These are phyloP conservation scores for Hemicordylus capensis DNA, from an alignment of 2,113 vertebrate species.

Conservation along the genomic window DNA sequence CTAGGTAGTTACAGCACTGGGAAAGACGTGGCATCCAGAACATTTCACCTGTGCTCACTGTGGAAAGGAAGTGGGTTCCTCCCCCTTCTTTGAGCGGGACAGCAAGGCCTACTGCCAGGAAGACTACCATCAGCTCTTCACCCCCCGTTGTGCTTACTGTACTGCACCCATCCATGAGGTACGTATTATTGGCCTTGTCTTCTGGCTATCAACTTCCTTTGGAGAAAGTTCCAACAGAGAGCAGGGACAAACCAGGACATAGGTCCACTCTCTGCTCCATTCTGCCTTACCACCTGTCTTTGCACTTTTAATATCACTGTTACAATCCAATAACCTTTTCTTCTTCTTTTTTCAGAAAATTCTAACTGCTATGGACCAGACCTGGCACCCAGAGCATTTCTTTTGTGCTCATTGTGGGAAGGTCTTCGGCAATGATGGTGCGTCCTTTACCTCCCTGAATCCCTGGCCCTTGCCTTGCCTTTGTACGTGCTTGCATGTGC, in stretches of 20 bases:
- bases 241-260: neutral
- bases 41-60: conserved; percentile 88
- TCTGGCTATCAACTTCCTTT: fast-evolving
- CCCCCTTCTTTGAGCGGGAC: conserved; percentile 84
- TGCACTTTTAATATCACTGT: neutral
- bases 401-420: conserved; percentile 89
- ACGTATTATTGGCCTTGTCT: conserved; percentile 41
- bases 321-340: fast-evolving
- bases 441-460: neutral
- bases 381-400: conserved; percentile 96
- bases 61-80: conserved; percentile 76
- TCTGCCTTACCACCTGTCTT: neutral
- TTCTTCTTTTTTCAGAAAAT: conserved; percentile 79
- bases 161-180: conserved; percentile 83
- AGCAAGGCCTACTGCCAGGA: conserved; percentile 83
- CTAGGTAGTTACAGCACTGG: conserved; percentile 87
- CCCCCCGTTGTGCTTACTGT: conserved; percentile 89
- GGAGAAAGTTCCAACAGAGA: neutral
- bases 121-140: conserved; percentile 87
- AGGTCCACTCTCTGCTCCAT: neutral
- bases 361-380: conserved; percentile 88
- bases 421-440: conserved; percentile 85
- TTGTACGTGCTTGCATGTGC: neutral
- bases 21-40: conserved; percentile 87
- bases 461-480: neutral